Base-by-base conservation (phyloP, 2,888 invertebrate genomes). In the Ophonus ardosiacus region DNA sequence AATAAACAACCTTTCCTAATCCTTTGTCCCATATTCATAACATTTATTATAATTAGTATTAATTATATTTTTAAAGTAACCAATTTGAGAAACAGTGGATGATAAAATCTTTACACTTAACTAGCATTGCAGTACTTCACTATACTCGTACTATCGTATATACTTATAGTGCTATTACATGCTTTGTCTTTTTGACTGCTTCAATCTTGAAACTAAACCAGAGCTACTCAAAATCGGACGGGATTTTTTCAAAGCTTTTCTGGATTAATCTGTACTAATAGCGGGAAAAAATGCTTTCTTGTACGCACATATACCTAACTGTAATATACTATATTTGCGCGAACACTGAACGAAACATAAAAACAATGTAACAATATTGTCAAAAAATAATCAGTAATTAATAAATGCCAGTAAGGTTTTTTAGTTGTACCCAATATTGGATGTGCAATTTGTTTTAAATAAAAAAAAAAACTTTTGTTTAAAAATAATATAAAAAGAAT, bases 131-230 rank as follows among this genome's bases (percentile, higher is more conserved):
- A 63, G 18, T 63, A 56, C 56, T 76, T 51, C 76, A 76, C 40
- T 80, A 43, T 61, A 80, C 59, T 61, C 61, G 17, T 61, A 80
- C 59, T 61, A 80, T 61, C 40, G 40, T 38, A 57, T 38, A 57
- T 61, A 61, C 80, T 80, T 80, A 80, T 79, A 59, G 86, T 87
- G 87, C 86, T 87, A 86, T 87, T 84, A 86, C 87, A 85, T 87
- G 87, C 88, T 88, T 88, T 87, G 87, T 88, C 88, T 88, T 88
- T 88, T 85, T 86, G 87, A 87, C 88, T 88, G 88, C 88, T 88
- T 88, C 88, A 88, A 88, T 87, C 87, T 88, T 76, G 86, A 82
- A 86, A 86, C 87, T 86, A 71, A 68, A 81, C 65, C 63, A 81
- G 71, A 56, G 81, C 81, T 81, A 81, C 71, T 81, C 65, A 81